A percentile compares a stretch with the other conserved stretches of the same genome.
Evolutionary conservation across 2,113 vertebrate genomes (phyloP).

Genomic region (Microcebus lehilahytsara): DNA sequence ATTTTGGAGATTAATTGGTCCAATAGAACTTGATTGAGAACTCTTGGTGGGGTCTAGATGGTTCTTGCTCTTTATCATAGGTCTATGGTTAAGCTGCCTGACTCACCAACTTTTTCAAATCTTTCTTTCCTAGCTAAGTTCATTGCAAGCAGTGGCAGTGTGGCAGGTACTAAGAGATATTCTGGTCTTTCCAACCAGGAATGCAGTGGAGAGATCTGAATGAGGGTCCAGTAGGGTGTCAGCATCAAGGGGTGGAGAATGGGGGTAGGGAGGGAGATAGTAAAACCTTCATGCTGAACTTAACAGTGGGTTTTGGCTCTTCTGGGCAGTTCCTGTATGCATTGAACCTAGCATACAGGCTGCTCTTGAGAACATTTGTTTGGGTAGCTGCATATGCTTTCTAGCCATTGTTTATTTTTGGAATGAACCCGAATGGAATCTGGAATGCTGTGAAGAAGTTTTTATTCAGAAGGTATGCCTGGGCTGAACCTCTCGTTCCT

Average conservation of each 20-base stretch:
- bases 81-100: neutral
- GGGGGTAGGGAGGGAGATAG: neutral
- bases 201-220: neutral
- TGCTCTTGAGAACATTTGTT: neutral
- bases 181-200: neutral
- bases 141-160: neutral
- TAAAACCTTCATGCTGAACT: neutral
- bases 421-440: neutral
- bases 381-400: neutral
- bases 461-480: neutral
- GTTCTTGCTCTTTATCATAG: neutral
- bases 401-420: neutral
- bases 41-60: neutral
- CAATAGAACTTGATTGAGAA: neutral
- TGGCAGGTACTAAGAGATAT: neutral
- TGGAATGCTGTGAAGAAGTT: neutral
- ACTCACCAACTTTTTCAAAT: neutral
- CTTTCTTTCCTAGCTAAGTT: neutral
- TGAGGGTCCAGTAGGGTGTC: neutral
- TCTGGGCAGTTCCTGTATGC: neutral
- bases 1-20: neutral
- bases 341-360: neutral
- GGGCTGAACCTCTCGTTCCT: neutral
- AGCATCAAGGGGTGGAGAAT: too few relatives aligned
- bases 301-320: neutral